Conservation (phyloP, 2,888 invertebrate genomes). For the Norana najaformis region DNA sequence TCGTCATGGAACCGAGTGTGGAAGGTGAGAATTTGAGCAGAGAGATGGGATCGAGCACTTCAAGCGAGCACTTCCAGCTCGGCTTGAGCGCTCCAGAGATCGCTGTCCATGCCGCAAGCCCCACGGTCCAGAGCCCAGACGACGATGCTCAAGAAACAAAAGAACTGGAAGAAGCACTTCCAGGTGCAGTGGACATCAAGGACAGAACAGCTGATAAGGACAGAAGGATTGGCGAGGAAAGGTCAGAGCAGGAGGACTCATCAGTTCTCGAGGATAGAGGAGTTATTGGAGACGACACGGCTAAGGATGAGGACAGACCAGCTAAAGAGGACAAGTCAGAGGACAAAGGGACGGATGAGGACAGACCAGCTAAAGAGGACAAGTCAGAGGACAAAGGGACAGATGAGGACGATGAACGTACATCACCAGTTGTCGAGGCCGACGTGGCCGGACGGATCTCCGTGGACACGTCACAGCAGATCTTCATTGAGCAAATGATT, state of each 20-base stretch:
- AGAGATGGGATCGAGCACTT: background rate
- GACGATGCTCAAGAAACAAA: constrained; percentile 33
- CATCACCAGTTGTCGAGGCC: constrained; percentile 45
- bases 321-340: background rate
- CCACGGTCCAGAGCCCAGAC: constrained; percentile 43
- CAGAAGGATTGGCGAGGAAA: background rate
- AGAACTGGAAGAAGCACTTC: constrained; percentile 1
- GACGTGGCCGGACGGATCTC: constrained; percentile 52
- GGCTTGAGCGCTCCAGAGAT: constrained; percentile 39
- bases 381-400: background rate
- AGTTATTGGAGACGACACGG: background rate
- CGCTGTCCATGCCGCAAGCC: constrained; percentile 44
- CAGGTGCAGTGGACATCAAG: constrained; percentile 23
- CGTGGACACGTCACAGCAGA: constrained; percentile 56
- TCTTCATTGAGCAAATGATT: constrained; percentile 55
- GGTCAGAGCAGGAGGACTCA: background rate
- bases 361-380: background rate
- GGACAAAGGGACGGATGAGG: background rate
- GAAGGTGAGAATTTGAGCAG: background rate
- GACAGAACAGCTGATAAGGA: background rate
- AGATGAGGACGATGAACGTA: background rate
- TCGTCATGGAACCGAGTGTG: background rate
- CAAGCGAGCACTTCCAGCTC: background rate
- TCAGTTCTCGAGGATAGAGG: constrained; percentile 3
- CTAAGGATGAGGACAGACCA: background rate